Evolutionary conservation across 92 coral and sea anemone species (phyloP).

Genomic region (Umimayanthus kanabou): DNA sequence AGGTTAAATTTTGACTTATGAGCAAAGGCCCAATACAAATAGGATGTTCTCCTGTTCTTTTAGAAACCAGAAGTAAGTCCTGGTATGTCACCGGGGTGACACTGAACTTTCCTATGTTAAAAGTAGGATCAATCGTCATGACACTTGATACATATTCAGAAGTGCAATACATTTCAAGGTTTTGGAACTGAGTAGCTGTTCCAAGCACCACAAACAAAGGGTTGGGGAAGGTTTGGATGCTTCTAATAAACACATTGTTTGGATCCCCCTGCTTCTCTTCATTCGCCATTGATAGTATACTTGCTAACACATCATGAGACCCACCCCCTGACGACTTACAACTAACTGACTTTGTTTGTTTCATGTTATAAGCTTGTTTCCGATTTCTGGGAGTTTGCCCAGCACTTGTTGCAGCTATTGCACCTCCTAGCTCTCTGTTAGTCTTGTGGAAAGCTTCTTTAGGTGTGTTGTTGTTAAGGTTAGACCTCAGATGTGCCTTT

Average conservation of each 20-base stretch:
- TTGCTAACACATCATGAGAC: conserved; percentile 19
- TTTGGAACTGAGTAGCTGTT: background rate
- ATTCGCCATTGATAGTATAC: conserved; percentile 34
- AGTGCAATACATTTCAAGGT: conserved; percentile 5
- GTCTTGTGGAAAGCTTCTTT: conserved; percentile 52
- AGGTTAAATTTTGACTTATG: too few species aligned
- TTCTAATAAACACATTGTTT: conserved; percentile 38
- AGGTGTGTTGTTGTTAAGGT: conserved; percentile 29
- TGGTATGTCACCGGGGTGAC: too few species aligned
- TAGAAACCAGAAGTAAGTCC: too few species aligned
- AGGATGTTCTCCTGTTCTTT: too few species aligned
- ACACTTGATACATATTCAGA: too few species aligned
- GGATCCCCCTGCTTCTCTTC: conserved; percentile 41
- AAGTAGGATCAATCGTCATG: too few species aligned
- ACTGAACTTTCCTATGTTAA: too few species aligned
- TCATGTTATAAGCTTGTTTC: conserved; percentile 44
- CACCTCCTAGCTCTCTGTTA: conserved; percentile 45
- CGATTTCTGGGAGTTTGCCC: conserved; percentile 39
- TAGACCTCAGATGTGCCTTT: conserved; percentile 21
- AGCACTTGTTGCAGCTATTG: conserved; percentile 17
- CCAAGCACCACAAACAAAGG: conserved; percentile 26
- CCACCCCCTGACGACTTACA: conserved; percentile 16
- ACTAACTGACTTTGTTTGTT: background rate
- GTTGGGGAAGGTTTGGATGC: conserved; percentile 48
- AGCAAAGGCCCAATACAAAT: too few species aligned